A percentile compares a stretch with the other conserved stretches of the same genome.
Conservation (phyloP, 2,797 vertebrate species). For the Betta splendens region DNA sequence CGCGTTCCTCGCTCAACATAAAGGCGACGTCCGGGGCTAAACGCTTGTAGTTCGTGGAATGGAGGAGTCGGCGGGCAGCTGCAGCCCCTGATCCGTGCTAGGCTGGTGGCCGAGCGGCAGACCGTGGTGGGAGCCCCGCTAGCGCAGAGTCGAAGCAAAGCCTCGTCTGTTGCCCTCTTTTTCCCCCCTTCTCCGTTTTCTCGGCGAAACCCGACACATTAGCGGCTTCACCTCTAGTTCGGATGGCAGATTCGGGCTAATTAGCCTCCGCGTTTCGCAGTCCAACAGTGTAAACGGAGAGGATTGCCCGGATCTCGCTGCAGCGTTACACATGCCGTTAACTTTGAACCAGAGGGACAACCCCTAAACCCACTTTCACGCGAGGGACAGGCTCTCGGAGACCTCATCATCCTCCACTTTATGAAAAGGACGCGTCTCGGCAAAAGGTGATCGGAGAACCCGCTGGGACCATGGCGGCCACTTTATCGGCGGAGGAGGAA, state of each 20-base stretch:
- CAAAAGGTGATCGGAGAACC: slow-evolving; percentile 42
- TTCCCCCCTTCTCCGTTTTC: not conserved
- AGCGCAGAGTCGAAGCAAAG: slow-evolving; percentile 40
- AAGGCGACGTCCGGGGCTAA: slow-evolving; percentile 63
- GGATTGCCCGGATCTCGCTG: slow-evolving; percentile 14
- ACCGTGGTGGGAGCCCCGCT: slow-evolving; percentile 31
- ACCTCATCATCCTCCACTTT: slow-evolving; percentile 40
- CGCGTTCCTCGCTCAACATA: slow-evolving; percentile 43
- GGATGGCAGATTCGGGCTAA: slow-evolving; percentile 39
- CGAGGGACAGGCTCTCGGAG: slow-evolving; percentile 46
- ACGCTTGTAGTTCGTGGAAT: slow-evolving; percentile 58
- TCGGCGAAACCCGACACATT: slow-evolving; percentile 57
- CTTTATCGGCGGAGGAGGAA: slow-evolving; percentile 91
- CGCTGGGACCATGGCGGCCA: slow-evolving; percentile 85
- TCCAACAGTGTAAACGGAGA: slow-evolving; percentile 7
- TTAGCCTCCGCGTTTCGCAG: slow-evolving; percentile 22
- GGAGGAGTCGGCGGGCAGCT: slow-evolving; percentile 45
- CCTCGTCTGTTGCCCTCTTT: slow-evolving; percentile 11
- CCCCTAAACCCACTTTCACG: slow-evolving; percentile 36
- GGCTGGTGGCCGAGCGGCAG: slow-evolving; percentile 34
- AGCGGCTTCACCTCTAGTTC: slow-evolving; percentile 25
- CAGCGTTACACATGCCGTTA: slow-evolving; percentile 50
- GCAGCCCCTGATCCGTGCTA: slow-evolving; percentile 22
- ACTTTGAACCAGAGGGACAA: slow-evolving; percentile 47
- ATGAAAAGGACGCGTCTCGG: slow-evolving; percentile 57